Evolutionary conservation across 2,797 vertebrate species (phyloP), one percentile per base, ranked within the genome.

Genomic region (Ptychobarbus kaznakovi): DNA sequence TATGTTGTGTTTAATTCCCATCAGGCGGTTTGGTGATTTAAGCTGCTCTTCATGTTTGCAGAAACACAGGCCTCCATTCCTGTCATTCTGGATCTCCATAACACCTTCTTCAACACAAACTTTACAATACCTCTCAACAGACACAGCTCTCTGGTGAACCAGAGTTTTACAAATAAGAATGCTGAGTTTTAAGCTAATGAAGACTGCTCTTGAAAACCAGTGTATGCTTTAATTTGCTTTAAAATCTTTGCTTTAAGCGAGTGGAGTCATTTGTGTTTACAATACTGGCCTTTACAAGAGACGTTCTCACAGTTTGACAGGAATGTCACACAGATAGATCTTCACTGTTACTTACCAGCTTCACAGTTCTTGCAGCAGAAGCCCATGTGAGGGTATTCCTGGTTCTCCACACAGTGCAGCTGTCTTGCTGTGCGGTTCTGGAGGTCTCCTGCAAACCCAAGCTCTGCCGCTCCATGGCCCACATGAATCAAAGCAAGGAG

Each of bases 311-410:
- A 20, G 83, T 70, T 35, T 2, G 35, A 35, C 1, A 18, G 42
- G 44, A 51, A 28, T n/a, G 15, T 74, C 44, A 25, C 44, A 25
- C 32, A 4, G n/a, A 35, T 35, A 49, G 18, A 53, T 69, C 12
- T 72, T 74, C 20, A 44, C 22, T 56, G 61, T 4, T 86, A 51
- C 95, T 95, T 89, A 96, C 95, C 95, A 25, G 95, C 95, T 46
- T 92, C 91, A 87, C 95, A 96, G 74, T 96, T 95, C 84, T 90
- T 92, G 92, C 95, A 96, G 91, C 95, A 96, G 79, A 93, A 87
- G 7, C 91, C 91, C 32, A 90, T 90, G 87, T 94, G 85, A 53
- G 84, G 87, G 89, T 96, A 96, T 90, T 96, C 91, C 81, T 94
- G 83, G 35, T 96, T 94, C 90, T 96, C 95, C 22, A 92, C 8